phyloP scores from a whole-genome alignment of 2,888 invertebrate genomes.

The Ectemnius continuus region DNA sequence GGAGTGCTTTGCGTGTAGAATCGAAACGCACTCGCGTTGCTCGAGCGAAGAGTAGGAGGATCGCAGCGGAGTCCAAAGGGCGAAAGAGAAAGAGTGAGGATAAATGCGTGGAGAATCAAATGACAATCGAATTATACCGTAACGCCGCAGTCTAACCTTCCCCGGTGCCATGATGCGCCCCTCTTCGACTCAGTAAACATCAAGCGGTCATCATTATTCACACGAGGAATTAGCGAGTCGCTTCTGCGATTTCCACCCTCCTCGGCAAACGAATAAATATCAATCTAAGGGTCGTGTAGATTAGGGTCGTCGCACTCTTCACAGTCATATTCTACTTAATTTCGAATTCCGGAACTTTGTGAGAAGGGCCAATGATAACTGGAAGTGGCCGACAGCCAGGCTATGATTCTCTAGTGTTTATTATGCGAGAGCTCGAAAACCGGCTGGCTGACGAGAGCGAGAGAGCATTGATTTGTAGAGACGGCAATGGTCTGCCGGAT shows the following conservation, averaged over 20 bases:
- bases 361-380: too few relatives aligned
- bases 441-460: too few relatives aligned
- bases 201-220: conserved; percentile 62
- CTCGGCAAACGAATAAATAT: not conserved
- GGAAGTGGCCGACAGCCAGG: too few relatives aligned
- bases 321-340: too few relatives aligned
- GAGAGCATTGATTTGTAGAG: too few relatives aligned
- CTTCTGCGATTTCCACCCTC: not conserved
- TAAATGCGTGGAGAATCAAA: conserved; percentile 69
- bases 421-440: too few relatives aligned
- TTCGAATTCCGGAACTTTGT: too few relatives aligned
- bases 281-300: not conserved
- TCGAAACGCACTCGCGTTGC: conserved; percentile 15
- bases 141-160: conserved; percentile 56
- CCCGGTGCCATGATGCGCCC: not conserved
- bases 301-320: too few relatives aligned
- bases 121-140: conserved; percentile 74
- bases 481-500: not conserved
- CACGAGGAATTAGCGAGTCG: conserved; percentile 66
- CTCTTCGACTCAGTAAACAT: not conserved
- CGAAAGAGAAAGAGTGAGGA: conserved; percentile 18
- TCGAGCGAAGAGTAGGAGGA: not conserved
- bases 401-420: too few relatives aligned
- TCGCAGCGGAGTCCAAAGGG: not conserved
- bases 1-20: conserved; percentile 28